Conservation (phyloP, 2,888 invertebrate species). For the Conistra vaccinii region DNA sequence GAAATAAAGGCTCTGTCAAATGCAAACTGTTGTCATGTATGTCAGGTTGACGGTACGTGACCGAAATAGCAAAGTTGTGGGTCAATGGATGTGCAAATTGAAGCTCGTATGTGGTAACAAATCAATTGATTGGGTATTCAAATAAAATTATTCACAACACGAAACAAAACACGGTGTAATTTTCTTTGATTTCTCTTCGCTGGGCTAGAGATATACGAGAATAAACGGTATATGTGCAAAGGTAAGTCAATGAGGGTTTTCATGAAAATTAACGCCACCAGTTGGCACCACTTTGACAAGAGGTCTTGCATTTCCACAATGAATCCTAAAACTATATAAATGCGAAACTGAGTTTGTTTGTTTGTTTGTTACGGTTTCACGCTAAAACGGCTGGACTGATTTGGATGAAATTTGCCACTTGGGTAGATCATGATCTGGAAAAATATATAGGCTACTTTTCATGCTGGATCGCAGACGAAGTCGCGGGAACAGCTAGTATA, state of each 20-base stretch:
- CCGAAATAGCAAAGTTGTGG: neutral
- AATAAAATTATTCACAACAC: neutral
- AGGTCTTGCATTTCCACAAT: neutral
- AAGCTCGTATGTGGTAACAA: neutral
- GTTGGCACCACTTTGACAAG: too few relatives aligned
- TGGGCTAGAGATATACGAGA: neutral
- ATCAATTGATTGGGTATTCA: conserved; percentile 1
- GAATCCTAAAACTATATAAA: too few relatives aligned
- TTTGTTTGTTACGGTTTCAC: too few relatives aligned
- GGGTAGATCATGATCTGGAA: too few relatives aligned
- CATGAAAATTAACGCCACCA: too few relatives aligned
- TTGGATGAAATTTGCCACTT: too few relatives aligned
- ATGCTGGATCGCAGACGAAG: too few relatives aligned
- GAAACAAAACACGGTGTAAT: neutral
- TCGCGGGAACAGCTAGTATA: too few relatives aligned
- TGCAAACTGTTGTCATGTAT: neutral
- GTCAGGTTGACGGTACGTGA: conserved; percentile 3
- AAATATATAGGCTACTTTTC: too few relatives aligned
- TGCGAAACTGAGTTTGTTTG: too few relatives aligned
- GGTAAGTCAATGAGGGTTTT: neutral
- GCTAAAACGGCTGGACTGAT: too few relatives aligned
- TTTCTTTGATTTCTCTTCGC: neutral
- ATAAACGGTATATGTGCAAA: neutral
- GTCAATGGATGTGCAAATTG: neutral
- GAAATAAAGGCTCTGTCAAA: neutral